These are phyloP conservation scores for Nibea coibor DNA, from an alignment of 2,113 vertebrate species.

Conservation along the genomic window DNA sequence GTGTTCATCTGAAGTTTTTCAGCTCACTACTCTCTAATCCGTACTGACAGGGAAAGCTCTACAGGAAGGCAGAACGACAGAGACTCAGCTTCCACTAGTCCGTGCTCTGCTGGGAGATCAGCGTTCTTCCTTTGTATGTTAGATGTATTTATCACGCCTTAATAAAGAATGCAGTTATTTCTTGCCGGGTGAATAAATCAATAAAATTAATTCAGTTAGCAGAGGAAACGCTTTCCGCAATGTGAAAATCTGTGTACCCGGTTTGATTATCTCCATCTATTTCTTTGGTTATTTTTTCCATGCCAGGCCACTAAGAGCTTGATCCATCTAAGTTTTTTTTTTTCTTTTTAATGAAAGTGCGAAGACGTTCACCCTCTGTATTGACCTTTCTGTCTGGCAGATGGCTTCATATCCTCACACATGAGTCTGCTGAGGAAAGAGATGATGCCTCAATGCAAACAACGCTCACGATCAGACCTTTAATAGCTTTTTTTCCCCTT, in stretches of 20 bases:
- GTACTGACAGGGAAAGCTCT: conserved; percentile 63
- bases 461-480: conserved; percentile 69
- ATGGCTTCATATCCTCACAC: conserved; percentile 55
- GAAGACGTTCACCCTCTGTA: conserved; percentile 47
- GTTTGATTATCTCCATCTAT: conserved; percentile 36
- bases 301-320: conserved; percentile 36
- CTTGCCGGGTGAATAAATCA: conserved; percentile 40
- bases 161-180: conserved; percentile 49
- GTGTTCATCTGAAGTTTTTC: conserved; percentile 62
- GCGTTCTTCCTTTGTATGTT: conserved; percentile 29
- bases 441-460: conserved; percentile 75
- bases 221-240: conserved; percentile 33
- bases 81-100: conserved; percentile 40
- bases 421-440: conserved; percentile 45
- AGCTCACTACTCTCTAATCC: conserved; percentile 65
- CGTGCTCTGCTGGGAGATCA: conserved; percentile 51
- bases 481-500: conserved; percentile 62
- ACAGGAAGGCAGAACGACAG: conserved; percentile 51
- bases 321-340: conserved; percentile 27
- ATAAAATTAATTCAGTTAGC: conserved; percentile 37
- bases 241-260: conserved; percentile 4
- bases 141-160: conserved; percentile 44
- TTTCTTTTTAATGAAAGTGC: conserved; percentile 48
- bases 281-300: conserved; percentile 26
- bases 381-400: conserved; percentile 59